These are phyloP conservation scores for Globia sparganii DNA, from an alignment of 2,888 invertebrate species.

Conservation along the genomic window DNA sequence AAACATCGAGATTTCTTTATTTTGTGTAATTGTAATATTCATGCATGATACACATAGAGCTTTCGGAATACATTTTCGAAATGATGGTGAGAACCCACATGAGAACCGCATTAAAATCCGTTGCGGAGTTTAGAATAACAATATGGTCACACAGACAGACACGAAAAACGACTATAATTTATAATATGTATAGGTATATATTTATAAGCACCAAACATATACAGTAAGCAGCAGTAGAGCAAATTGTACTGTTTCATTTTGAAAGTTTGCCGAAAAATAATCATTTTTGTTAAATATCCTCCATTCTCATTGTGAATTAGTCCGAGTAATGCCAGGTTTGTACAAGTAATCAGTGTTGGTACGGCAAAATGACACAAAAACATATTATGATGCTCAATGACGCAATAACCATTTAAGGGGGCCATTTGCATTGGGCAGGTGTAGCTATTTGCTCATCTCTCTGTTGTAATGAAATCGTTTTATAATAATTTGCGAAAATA, in stretches of 20 bases:
- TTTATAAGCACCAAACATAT: not conserved
- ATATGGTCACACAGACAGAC: too few relatives aligned
- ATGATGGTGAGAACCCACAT: too few relatives aligned
- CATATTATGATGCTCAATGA: conserved; percentile 50
- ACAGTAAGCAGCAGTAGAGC: not conserved
- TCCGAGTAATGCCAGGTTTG: conserved; percentile 14
- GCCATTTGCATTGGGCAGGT: conserved; percentile 58
- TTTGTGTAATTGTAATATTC: not conserved
- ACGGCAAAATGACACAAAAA: conserved; percentile 39
- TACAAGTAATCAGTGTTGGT: conserved; percentile 37
- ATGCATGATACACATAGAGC: not conserved
- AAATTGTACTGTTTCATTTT: not conserved
- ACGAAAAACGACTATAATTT: too few relatives aligned
- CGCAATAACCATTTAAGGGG: conserved; percentile 51
- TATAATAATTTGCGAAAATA: conserved; percentile 46
- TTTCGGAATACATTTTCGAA: not conserved
- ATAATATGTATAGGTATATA: too few relatives aligned
- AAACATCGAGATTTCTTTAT: not conserved
- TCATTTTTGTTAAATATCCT: not conserved
- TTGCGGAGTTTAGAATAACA: too few relatives aligned
- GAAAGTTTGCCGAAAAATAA: conserved; percentile 4
- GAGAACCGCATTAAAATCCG: too few relatives aligned
- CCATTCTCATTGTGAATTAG: conserved; percentile 28
- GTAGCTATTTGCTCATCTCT: conserved; percentile 38
- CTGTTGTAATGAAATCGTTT: conserved; percentile 48